These are phyloP conservation scores for Microplitis manilae DNA, from an alignment of 2,888 invertebrate genomes.

Conservation along the genomic window DNA sequence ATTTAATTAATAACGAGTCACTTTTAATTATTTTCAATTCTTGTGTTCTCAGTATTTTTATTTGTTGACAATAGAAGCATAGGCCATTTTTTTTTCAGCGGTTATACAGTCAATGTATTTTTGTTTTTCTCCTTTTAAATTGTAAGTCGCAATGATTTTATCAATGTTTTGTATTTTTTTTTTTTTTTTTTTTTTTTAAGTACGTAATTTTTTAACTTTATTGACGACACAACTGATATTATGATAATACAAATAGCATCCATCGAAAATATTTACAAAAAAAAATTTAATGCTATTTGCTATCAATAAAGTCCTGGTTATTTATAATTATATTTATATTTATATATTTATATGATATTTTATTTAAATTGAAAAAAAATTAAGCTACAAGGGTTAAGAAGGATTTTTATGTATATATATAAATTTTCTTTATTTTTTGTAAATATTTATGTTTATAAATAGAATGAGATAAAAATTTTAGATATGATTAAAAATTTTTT, in stretches of 20 bases:
- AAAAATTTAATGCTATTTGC: background rate
- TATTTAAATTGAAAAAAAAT: background rate
- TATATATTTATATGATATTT: background rate
- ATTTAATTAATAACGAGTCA: background rate
- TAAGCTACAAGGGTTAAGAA: background rate
- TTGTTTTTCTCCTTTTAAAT: background rate
- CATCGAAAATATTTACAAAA: background rate
- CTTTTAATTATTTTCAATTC: background rate
- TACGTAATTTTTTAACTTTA: background rate
- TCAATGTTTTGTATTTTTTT: background rate
- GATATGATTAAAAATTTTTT: background rate
- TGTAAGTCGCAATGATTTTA: background rate
- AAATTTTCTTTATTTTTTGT: no score
- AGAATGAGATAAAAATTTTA: background rate
- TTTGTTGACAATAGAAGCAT: conserved; percentile 5
- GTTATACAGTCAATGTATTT: conserved; percentile 15
- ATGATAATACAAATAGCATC: no score
- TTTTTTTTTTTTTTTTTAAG: background rate
- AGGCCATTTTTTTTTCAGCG: conserved; percentile 24
- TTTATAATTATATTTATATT: background rate
- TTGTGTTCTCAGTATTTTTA: no score
- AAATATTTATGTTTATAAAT: no score
- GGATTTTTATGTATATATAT: background rate
- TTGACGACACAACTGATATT: background rate
- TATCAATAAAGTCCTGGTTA: no score